Evolutionary conservation across 1,140 invertebrate genomes (phyloP), one percentile per base, ranked within the genome.

Genomic region (Heliconius melpomene): DNA sequence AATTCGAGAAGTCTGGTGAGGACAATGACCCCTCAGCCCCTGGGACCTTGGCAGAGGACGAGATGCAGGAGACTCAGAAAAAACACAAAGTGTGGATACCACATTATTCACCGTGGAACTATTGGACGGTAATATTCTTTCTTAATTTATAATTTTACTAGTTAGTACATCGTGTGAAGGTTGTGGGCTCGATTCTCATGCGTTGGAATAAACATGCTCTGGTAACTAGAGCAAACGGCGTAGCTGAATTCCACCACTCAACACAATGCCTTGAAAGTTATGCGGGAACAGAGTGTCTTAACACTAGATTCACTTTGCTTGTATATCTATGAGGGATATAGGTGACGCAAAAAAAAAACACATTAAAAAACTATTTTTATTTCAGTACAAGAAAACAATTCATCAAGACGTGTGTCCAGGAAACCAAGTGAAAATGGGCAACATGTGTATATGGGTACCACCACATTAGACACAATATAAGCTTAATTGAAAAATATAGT

Each of bases 351-450:
- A 7, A 52, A 7, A 52, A 52, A 52, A 52, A 18, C 16, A 52
- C 50, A 20, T 52, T 52, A 20, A 52, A 0, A 52, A 52, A 52
- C 1, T 52, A 20, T 20, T 52, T 57, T 9, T 66, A 11, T 79
- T 84, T 87, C n/a, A 90, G 88, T 90, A 88, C 60, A 79, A 86
- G 40, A 88, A 90, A 78, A 76, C 76, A 1, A 79, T 90, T 16
- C 81, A 86, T 26, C 82, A 89, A 72, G 88, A 89, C 54, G 72
- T 79, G 0, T 90, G 88, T 72, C 84, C 84, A 7, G 85, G 80
- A 1, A 71, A 81, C 2, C 84, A 85, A n/a, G 80, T 88, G 2
- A 84, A 83, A 72, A 72, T 84, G 0, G 85, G 83, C 1, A 82
- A 85, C 32, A 79, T 85, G 32, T 90, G 88, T 70, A 75, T 89